phyloP scores from a whole-genome alignment of 23 tunicate species.

The Trididemnum clinides region DNA sequence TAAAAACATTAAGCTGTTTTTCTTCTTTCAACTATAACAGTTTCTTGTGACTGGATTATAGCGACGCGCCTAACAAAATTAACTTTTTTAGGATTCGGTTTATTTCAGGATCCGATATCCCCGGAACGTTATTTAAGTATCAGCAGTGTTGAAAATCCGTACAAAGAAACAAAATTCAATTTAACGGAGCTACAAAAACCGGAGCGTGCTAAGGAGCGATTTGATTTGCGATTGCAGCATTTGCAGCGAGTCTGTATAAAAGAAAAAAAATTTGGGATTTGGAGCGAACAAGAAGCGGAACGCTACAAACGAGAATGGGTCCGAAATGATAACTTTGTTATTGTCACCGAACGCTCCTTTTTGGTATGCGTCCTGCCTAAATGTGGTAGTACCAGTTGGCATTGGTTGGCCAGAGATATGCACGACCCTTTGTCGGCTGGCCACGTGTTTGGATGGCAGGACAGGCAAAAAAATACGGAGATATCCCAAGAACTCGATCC shows the following conservation, averaged over 20 bases:
- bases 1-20: too few species aligned
- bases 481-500: constrained; percentile 36
- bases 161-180: background rate
- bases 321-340: constrained; percentile 53
- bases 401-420: constrained; percentile 34
- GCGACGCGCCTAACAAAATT: too few species aligned
- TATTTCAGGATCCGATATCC: too few species aligned
- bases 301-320: constrained; percentile 29
- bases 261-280: constrained; percentile 9
- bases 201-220: background rate
- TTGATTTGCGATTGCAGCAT: constrained; percentile 6
- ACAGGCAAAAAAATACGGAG: constrained; percentile 47
- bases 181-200: background rate
- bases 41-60: too few species aligned
- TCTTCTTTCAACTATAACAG: too few species aligned
- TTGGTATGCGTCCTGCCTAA: constrained; percentile 55
- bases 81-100: too few species aligned
- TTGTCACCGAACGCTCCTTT: constrained; percentile 22
- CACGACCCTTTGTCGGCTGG: constrained; percentile 35
- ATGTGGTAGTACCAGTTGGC: constrained; percentile 62
- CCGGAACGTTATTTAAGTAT: too few species aligned
- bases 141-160: background rate
- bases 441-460: constrained; percentile 27
- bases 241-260: constrained; percentile 10
- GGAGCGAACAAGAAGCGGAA: constrained; percentile 8